phyloP scores from a whole-genome alignment of 2,113 vertebrate genomes.

The Lepus timidus region DNA sequence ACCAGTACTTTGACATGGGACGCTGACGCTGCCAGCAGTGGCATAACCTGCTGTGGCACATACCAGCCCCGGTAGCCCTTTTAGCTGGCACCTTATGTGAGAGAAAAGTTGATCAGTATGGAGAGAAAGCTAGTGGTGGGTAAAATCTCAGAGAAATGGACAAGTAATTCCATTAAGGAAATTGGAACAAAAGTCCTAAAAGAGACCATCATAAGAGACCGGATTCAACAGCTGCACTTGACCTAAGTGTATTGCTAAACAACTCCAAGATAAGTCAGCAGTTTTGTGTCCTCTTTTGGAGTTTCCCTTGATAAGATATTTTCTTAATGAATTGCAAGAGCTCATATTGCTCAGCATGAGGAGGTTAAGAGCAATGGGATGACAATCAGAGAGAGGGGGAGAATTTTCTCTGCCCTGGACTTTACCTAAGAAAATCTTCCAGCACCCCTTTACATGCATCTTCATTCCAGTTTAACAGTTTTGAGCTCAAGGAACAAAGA shows the following conservation, averaged over 20 bases:
- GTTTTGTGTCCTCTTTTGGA: neutral
- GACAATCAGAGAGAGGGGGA: neutral
- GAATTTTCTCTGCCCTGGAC: neutral
- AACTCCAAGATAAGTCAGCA: neutral
- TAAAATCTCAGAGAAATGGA: neutral
- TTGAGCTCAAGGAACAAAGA: neutral
- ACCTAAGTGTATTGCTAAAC: neutral
- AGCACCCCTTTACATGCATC: neutral
- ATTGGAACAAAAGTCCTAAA: neutral
- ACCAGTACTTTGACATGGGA: no score
- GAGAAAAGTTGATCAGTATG: neutral
- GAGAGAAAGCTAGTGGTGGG: accelerated
- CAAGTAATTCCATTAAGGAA: neutral
- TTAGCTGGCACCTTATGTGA: neutral
- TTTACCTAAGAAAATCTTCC: neutral
- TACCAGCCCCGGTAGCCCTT: no score
- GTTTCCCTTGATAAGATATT: conserved; percentile 5
- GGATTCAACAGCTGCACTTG: neutral
- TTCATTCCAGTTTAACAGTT: neutral
- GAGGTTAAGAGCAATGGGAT: neutral
- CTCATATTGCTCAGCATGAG: neutral
- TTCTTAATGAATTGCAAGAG: neutral
- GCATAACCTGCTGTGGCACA: no score
- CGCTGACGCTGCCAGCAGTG: no score
- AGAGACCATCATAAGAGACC: conserved; percentile 8